Percentiles rank a stretch among this genome's conserved stretches.
phyloP scores from a whole-genome alignment of 2,888 invertebrate species.

The Rhagophthalmus giganteus region DNA sequence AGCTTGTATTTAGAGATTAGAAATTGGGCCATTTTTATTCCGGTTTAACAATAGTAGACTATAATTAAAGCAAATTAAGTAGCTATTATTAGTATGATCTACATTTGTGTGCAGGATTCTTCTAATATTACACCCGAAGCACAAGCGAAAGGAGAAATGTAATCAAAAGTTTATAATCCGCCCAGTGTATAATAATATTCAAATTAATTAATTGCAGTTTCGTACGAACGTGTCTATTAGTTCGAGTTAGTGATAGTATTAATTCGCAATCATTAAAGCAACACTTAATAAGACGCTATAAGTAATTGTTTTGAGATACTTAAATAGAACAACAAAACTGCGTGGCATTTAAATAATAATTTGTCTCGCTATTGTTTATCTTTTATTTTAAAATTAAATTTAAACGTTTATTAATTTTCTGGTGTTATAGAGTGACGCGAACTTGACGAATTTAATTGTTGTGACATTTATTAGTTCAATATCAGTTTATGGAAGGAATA shows the following conservation, averaged over 20 bases:
- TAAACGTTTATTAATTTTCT: no score
- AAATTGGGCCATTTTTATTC: slow-evolving; percentile 24
- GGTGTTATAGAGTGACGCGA: no score
- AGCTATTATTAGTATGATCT: slow-evolving; percentile 21
- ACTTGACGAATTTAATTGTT: no score
- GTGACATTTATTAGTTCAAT: no score
- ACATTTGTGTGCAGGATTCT: slow-evolving; percentile 14
- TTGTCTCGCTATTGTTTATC: no score
- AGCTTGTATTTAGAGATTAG: slow-evolving; percentile 3
- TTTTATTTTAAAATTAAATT: no score
- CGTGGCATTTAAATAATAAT: no score
- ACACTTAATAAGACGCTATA: no score
- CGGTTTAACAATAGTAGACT: slow-evolving; percentile 17
- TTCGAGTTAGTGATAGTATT: not conserved
- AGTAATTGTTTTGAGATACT: not conserved
- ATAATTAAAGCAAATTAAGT: slow-evolving; percentile 26
- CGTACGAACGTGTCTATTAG: not conserved
- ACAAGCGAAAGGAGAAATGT: slow-evolving; percentile 24
- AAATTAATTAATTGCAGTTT: not conserved
- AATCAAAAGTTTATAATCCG: slow-evolving; percentile 8
- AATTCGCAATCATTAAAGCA: not conserved
- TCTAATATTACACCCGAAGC: slow-evolving; percentile 14
- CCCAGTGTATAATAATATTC: not conserved
- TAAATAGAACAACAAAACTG: no score
- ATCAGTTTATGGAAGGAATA: not conserved